Conservation (phyloP, 2,113 vertebrate species). For the Stegostoma tigrinum region DNA sequence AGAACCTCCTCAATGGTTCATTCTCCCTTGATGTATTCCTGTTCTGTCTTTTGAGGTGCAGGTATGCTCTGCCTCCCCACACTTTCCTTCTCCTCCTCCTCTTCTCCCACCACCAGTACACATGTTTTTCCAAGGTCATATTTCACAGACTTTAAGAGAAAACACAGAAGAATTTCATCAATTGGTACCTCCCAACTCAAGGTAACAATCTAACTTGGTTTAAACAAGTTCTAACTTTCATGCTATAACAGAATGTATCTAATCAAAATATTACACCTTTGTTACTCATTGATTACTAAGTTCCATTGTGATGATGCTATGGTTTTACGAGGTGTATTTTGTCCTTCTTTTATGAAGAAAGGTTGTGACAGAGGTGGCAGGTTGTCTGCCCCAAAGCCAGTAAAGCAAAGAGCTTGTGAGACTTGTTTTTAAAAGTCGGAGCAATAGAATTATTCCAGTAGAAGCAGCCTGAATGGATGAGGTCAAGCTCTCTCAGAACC, state of each 20-base stretch:
- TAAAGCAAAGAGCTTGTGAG: too few relatives aligned
- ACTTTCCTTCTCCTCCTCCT: not conserved
- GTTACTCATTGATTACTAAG: not conserved
- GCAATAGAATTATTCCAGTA: too few relatives aligned
- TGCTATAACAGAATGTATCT: not conserved
- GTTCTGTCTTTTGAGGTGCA: not conserved
- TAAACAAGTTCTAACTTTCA: not conserved
- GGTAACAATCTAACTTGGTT: not conserved
- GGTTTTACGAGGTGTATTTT: too few relatives aligned
- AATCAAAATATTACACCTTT: not conserved
- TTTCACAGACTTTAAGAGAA: not conserved
- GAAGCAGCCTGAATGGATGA: too few relatives aligned
- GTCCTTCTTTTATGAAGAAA: too few relatives aligned
- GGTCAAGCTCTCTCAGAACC: too few relatives aligned
- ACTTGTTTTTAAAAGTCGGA: too few relatives aligned
- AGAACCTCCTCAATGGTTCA: not conserved
- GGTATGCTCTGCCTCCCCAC: not conserved
- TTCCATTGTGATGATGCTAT: not conserved
- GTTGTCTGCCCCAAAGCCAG: too few relatives aligned
- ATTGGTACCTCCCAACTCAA: not conserved
- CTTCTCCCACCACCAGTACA: too few relatives aligned
- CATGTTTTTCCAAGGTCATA: not conserved
- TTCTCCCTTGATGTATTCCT: not conserved
- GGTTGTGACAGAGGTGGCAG: too few relatives aligned
- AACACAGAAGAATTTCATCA: not conserved